A percentile compares a stretch with the other conserved stretches of the same genome.
Evolutionary conservation across 2,888 invertebrate genomes (phyloP).

Genomic region (Unio pictorum): DNA sequence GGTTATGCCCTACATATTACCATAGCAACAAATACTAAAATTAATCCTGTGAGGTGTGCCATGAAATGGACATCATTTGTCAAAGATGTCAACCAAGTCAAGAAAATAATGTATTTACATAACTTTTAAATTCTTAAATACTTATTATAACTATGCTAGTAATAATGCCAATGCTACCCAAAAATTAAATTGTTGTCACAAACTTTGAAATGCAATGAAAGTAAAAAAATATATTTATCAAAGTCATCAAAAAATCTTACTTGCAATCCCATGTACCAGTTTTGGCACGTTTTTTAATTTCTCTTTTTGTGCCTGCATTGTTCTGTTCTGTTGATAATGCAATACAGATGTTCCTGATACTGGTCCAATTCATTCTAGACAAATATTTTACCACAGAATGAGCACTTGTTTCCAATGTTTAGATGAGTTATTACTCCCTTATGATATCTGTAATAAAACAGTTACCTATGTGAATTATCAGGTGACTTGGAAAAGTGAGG

Average conservation of each 20-base stretch:
- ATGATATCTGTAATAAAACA: conserved; percentile 78
- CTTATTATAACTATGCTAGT: too few relatives aligned
- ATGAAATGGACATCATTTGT: too few relatives aligned
- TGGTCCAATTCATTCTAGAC: conserved; percentile 85
- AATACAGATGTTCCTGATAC: conserved; percentile 94
- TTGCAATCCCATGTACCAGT: conserved; percentile 86
- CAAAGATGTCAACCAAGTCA: too few relatives aligned
- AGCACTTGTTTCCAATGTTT: conserved; percentile 94
- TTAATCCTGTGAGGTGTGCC: too few relatives aligned
- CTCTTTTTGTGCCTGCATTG: conserved; percentile 79
- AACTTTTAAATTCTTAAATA: too few relatives aligned
- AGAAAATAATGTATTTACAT: too few relatives aligned
- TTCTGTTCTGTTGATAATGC: conserved; percentile 91
- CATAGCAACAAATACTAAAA: too few relatives aligned
- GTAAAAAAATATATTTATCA: background rate
- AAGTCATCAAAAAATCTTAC: conserved; percentile 50
- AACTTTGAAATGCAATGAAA: too few relatives aligned
- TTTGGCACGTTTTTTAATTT: conserved; percentile 82
- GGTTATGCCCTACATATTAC: too few relatives aligned
- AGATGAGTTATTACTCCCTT: conserved; percentile 77
- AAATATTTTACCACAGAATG: conserved; percentile 95
- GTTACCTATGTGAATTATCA: background rate
- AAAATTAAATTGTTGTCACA: too few relatives aligned
- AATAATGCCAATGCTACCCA: too few relatives aligned
- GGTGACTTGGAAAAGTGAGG: background rate